Evolutionary conservation across 1,140 invertebrate species (phyloP).

Genomic region (Scaptomyza montana): DNA sequence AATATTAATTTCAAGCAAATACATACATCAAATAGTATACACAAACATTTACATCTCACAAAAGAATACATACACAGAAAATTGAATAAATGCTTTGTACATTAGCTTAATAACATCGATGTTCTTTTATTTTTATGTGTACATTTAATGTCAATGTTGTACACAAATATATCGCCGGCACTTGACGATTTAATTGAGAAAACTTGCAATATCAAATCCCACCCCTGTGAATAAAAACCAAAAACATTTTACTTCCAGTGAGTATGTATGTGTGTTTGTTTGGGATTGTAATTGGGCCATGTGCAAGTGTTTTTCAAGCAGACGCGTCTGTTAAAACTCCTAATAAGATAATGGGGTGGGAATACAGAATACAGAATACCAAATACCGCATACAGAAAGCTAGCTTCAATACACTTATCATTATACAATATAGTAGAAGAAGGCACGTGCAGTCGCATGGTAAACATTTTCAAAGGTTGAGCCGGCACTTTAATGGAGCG

Average conservation of each 20-base stretch:
- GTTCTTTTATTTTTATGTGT: neutral
- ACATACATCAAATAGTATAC: too few relatives aligned
- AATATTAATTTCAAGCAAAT: too few relatives aligned
- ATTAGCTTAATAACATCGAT: neutral
- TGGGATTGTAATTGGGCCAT: slow-evolving; percentile 34
- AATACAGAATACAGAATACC: too few relatives aligned
- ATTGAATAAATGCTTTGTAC: neutral
- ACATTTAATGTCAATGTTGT: neutral
- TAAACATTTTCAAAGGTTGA: neutral
- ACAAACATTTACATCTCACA: neutral
- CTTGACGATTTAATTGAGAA: slow-evolving; percentile 42
- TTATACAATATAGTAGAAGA: neutral
- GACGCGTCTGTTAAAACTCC: slow-evolving; percentile 25
- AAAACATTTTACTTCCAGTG: slow-evolving; percentile 9
- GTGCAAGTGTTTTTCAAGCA: slow-evolving; percentile 33
- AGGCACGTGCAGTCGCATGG: neutral
- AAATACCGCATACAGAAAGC: neutral
- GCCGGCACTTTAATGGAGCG: too few relatives aligned
- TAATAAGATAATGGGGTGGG: slow-evolving; percentile 28
- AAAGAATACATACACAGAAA: neutral
- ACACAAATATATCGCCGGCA: slow-evolving; percentile 28
- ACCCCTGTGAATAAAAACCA: slow-evolving; percentile 4
- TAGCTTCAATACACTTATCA: slow-evolving; percentile 5
- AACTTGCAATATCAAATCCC: slow-evolving; percentile 17
- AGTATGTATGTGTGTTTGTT: slow-evolving; percentile 4